Percentiles rank a stretch among this genome's conserved stretches.
These are phyloP conservation scores for Cyanoderma ruficeps DNA, from an alignment of 2,113 vertebrate genomes.

Conservation along the genomic window DNA sequence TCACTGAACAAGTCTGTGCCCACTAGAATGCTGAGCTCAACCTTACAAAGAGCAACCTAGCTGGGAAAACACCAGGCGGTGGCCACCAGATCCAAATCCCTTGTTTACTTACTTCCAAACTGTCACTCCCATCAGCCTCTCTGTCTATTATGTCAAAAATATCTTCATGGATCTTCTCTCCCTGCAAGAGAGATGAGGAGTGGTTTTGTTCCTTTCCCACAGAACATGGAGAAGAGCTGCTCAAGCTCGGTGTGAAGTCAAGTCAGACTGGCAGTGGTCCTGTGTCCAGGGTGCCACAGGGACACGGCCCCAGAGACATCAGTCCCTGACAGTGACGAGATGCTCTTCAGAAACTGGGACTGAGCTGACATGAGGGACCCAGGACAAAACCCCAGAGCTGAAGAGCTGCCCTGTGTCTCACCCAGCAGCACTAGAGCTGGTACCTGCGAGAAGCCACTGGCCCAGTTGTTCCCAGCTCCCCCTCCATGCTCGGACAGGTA, in stretches of 20 bases:
- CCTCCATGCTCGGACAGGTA: constrained; percentile 95
- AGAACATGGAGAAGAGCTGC: not conserved
- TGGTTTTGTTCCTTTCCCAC: not conserved
- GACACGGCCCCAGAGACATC: not conserved
- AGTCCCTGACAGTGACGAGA: fast-evolving
- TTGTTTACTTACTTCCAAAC: constrained; percentile 86
- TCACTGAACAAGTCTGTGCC: not conserved
- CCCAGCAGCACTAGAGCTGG: not conserved
- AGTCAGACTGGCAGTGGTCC: not conserved
- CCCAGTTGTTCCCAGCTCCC: constrained; percentile 97
- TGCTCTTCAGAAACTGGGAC: not conserved
- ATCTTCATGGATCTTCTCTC: constrained; percentile 98
- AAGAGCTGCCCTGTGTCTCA: not conserved
- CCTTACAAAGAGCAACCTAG: not conserved
- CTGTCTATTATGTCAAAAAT: constrained; percentile 99
- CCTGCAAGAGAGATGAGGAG: constrained; percentile 72
- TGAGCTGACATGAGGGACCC: not conserved
- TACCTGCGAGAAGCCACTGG: constrained; percentile 96
- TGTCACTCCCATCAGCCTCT: constrained; percentile 98
- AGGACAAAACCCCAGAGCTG: not conserved
- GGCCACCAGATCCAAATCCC: fast-evolving
- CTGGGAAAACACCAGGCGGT: not conserved
- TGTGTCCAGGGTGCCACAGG: not conserved
- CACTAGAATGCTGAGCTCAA: not conserved
- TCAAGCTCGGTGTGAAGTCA: not conserved